A percentile compares a stretch with the other conserved stretches of the same genome.
phyloP scores from a whole-genome alignment of 64 coral and sea anemone species.

The Pachyseris speciosa region DNA sequence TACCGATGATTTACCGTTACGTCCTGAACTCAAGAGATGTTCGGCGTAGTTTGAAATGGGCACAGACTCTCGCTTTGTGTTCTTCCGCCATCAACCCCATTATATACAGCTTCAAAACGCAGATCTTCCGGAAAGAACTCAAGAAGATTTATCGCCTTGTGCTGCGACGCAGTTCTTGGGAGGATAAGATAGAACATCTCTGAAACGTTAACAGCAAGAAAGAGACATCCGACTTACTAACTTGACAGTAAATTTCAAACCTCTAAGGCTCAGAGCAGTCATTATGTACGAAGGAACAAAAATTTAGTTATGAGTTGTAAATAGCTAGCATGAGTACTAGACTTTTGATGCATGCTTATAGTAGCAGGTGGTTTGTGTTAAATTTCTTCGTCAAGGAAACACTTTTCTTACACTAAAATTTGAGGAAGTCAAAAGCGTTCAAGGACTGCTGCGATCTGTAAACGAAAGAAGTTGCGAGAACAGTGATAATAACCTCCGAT shows the following conservation, averaged over 20 bases:
- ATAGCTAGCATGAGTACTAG: not conserved
- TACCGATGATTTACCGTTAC: constrained; percentile 74
- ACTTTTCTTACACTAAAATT: too few relatives aligned
- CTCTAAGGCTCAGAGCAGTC: too few relatives aligned
- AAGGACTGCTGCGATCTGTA: too few relatives aligned
- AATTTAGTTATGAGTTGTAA: not conserved
- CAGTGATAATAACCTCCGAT: too few relatives aligned
- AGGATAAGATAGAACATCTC: not conserved
- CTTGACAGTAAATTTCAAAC: too few relatives aligned
- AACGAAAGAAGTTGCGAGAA: too few relatives aligned
- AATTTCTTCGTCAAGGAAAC: too few relatives aligned
- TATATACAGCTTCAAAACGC: constrained; percentile 81
- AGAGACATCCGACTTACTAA: not conserved
- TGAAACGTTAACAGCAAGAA: not conserved
- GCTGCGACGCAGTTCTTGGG: not conserved
- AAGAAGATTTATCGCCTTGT: not conserved
- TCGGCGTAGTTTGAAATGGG: constrained; percentile 88
- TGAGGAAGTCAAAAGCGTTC: too few relatives aligned
- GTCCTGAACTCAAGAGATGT: not conserved
- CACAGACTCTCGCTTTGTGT: constrained; percentile 82
- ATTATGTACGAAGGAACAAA: not conserved
- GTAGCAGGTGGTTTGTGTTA: too few relatives aligned
- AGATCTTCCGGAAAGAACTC: constrained; percentile 80
- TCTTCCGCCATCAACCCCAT: constrained; percentile 92
- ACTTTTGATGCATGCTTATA: too few relatives aligned